Percentiles rank a stretch among this genome's conserved stretches.
Evolutionary conservation across 2,797 vertebrate genomes (phyloP).

Genomic region (Octomys mimax): DNA sequence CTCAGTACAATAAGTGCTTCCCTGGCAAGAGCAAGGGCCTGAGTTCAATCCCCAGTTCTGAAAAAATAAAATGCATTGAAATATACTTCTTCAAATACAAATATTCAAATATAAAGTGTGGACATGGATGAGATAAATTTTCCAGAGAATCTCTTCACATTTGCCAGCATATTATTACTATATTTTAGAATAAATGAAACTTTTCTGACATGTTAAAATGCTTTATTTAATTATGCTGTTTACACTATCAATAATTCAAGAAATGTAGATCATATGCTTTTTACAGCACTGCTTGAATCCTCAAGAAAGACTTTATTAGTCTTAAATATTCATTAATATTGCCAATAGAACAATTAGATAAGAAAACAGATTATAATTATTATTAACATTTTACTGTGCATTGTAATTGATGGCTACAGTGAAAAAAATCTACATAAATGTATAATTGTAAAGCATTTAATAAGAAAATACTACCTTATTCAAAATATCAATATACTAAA

Average conservation of each 20-base stretch:
- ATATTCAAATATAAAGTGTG: neutral
- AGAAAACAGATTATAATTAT: constrained; percentile 53
- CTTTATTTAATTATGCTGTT: constrained; percentile 45
- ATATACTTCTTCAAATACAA: neutral
- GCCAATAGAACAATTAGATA: neutral
- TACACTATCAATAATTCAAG: constrained; percentile 46
- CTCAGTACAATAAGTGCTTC: too few relatives aligned
- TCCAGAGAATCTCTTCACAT: neutral
- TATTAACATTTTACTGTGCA: constrained; percentile 26
- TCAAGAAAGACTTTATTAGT: constrained; percentile 8
- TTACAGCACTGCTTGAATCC: constrained; percentile 24
- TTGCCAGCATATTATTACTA: neutral
- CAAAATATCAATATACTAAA: constrained; percentile 25
- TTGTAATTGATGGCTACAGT: neutral
- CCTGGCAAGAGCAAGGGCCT: too few relatives aligned
- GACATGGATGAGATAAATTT: neutral
- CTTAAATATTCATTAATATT: constrained; percentile 66
- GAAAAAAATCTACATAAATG: constrained; percentile 32
- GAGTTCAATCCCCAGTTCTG: too few relatives aligned
- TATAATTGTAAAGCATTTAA: constrained; percentile 51
- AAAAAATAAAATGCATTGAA: neutral
- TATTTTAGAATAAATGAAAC: constrained; percentile 29
- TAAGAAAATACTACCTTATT: constrained; percentile 1
- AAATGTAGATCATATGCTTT: constrained; percentile 13
- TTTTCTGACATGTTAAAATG: constrained; percentile 35